Evolutionary conservation across 2,113 vertebrate species (phyloP).

Genomic region (Bujurquina vittata): DNA sequence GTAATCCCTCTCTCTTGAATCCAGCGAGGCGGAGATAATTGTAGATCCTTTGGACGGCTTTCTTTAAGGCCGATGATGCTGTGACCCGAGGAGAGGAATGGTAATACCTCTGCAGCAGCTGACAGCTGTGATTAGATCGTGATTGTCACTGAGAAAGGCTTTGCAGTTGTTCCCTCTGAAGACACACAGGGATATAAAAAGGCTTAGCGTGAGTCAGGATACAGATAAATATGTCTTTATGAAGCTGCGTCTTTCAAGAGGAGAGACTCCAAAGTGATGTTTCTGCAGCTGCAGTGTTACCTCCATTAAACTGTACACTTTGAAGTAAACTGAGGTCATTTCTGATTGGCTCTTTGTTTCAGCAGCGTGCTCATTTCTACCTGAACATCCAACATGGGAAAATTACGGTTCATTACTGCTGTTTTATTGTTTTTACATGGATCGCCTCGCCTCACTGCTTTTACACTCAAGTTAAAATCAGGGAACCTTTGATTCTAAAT

Average conservation of each 20-base stretch:
- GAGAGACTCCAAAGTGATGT: not conserved
- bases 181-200: slow-evolving; percentile 18
- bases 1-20: slow-evolving; percentile 2
- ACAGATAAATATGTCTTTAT: slow-evolving; percentile 30
- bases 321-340: not conserved
- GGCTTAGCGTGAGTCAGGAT: not conserved
- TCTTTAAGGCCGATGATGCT: slow-evolving; percentile 24
- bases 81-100: slow-evolving; percentile 7
- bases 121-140: not conserved
- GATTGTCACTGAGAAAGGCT: slow-evolving; percentile 14
- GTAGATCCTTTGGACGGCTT: not conserved
- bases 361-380: not conserved
- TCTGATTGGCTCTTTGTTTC: not conserved
- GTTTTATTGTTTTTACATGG: not conserved
- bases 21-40: not conserved
- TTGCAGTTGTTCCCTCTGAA: slow-evolving; percentile 14
- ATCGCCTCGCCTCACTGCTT: no score
- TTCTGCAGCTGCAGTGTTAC: not conserved
- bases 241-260: not conserved
- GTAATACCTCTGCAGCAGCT: slow-evolving; percentile 33
- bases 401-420: no score
- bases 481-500: no score
- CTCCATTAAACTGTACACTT: not conserved
- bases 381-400: not conserved
- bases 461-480: no score